Percentiles rank a stretch among this genome's conserved stretches.
Evolutionary conservation across 2,797 vertebrate species (phyloP).

Genomic region (Hemitrygon akajei): DNA sequence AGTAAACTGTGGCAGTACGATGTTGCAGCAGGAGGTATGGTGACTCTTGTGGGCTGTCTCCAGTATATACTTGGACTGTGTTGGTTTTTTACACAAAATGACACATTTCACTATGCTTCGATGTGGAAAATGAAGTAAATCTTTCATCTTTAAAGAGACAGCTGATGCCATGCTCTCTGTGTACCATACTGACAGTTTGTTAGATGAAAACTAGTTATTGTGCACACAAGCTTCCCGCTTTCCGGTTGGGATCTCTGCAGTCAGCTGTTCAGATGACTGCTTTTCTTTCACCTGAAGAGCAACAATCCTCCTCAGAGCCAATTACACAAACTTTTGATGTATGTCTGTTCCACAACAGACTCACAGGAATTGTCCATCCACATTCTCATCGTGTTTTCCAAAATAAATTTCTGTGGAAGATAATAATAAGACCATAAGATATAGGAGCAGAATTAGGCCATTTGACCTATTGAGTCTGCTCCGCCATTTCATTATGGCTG

Average conservation of each 20-base stretch:
- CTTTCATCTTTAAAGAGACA: background rate
- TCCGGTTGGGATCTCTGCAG: background rate
- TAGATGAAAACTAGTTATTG: background rate
- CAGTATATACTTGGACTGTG: too few relatives aligned
- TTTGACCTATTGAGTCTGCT: too few relatives aligned
- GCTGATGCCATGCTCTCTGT: background rate
- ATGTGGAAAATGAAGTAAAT: too few relatives aligned
- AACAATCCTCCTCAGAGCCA: background rate
- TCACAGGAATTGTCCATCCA: background rate
- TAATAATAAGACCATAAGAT: background rate
- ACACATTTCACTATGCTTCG: too few relatives aligned
- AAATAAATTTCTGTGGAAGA: background rate
- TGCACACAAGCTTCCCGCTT: too few relatives aligned
- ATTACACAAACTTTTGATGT: constrained; percentile 15
- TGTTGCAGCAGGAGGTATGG: too few relatives aligned
- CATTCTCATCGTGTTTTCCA: background rate
- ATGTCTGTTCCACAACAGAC: background rate
- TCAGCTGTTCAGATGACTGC: background rate
- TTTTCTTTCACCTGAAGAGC: background rate
- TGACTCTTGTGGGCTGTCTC: too few relatives aligned
- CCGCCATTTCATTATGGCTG: too few relatives aligned
- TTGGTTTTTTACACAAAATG: too few relatives aligned
- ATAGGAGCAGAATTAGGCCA: too few relatives aligned
- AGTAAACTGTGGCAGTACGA: too few relatives aligned
- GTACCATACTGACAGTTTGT: background rate